These are phyloP conservation scores for Diarsia mendica DNA, from an alignment of 2,888 invertebrate species.

Conservation along the genomic window DNA sequence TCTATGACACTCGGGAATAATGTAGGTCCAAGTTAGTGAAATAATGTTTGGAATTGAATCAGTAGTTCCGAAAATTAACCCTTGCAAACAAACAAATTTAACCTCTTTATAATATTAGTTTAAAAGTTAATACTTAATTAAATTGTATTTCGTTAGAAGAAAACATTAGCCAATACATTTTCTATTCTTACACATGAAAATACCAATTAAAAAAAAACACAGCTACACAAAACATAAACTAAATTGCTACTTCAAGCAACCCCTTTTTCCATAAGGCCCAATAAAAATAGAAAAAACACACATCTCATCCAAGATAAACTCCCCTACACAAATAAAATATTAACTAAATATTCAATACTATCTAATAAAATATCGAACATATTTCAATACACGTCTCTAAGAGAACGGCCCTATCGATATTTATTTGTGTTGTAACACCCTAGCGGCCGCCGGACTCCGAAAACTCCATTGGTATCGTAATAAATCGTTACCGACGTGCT, in stretches of 20 bases:
- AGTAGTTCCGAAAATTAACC: too few species aligned
- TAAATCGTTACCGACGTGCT: slow-evolving; percentile 83
- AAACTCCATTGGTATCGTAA: slow-evolving; percentile 82
- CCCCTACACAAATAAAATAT: slow-evolving; percentile 60
- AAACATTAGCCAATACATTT: background rate
- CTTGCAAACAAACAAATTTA: background rate
- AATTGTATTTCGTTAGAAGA: background rate
- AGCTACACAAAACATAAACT: slow-evolving; percentile 21
- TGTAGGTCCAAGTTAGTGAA: background rate
- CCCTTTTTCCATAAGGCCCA: slow-evolving; percentile 27
- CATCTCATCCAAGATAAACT: slow-evolving; percentile 33
- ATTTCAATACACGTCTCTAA: slow-evolving; percentile 81
- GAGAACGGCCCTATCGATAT: slow-evolving; percentile 80
- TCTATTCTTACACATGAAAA: background rate
- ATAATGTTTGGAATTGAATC: background rate
- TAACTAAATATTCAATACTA: slow-evolving; percentile 76
- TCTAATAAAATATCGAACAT: slow-evolving; percentile 83
- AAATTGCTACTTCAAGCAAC: slow-evolving; percentile 28
- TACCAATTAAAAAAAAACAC: slow-evolving; percentile 3
- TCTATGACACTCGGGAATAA: background rate
- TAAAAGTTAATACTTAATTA: background rate
- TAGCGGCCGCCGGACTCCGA: slow-evolving; percentile 77
- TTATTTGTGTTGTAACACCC: slow-evolving; percentile 85
- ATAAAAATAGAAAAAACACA: slow-evolving; percentile 40
- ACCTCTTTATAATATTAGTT: background rate